These are phyloP conservation scores for Dromius quadrimaculatus DNA, from an alignment of 2,888 invertebrate species.

Conservation along the genomic window DNA sequence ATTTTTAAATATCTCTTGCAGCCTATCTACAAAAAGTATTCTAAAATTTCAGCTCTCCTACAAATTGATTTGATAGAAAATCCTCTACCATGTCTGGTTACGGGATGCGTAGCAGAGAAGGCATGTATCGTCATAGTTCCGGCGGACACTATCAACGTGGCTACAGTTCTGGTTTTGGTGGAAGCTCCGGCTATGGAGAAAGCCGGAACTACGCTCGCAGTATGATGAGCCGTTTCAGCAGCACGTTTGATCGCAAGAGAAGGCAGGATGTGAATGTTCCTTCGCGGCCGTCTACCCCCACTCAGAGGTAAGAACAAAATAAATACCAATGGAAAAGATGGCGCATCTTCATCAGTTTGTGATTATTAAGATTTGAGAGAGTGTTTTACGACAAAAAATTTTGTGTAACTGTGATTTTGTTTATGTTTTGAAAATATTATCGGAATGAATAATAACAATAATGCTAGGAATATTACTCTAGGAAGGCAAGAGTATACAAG, in stretches of 20 bases:
- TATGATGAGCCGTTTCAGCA: slow-evolving; percentile 56
- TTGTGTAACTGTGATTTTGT: not conserved
- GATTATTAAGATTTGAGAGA: not conserved
- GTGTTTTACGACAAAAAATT: not conserved
- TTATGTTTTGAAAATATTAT: not conserved
- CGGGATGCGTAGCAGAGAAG: slow-evolving; percentile 44
- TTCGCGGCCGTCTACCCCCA: slow-evolving; percentile 47
- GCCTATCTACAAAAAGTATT: no score
- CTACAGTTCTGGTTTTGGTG: slow-evolving; percentile 38
- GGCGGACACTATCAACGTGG: slow-evolving; percentile 11
- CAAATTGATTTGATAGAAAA: no score
- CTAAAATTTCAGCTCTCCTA: no score
- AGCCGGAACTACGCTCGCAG: slow-evolving; percentile 55
- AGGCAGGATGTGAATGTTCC: slow-evolving; percentile 51
- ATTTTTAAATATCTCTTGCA: no score
- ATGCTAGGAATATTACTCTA: no score
- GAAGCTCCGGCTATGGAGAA: slow-evolving; percentile 39
- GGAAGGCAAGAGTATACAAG: no score
- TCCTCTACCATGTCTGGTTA: slow-evolving; percentile 44
- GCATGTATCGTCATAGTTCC: slow-evolving; percentile 34
- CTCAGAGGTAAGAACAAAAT: slow-evolving; percentile 35
- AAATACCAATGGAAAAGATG: not conserved
- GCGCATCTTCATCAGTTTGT: not conserved
- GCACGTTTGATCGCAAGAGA: slow-evolving; percentile 55
- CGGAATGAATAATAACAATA: no score